Percentiles rank a stretch among this genome's conserved stretches.
Conservation (phyloP, 1,140 invertebrate genomes). For the Babylonia areolata region DNA sequence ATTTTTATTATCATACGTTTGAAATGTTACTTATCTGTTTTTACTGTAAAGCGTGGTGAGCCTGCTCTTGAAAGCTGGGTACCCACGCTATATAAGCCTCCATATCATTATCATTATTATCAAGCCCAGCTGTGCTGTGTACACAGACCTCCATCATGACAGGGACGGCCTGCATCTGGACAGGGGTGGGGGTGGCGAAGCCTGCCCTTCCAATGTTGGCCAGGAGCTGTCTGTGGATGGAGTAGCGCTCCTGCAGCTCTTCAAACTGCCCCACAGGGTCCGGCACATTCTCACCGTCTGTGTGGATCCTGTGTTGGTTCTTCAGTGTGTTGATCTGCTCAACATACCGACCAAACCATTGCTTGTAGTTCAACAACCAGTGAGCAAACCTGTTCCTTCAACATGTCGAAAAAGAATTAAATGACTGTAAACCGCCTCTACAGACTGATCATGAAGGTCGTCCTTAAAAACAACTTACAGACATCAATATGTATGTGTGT, state of each 20-base stretch:
- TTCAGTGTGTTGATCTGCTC: slow-evolving; percentile 84
- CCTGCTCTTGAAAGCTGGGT: no score
- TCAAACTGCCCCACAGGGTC: slow-evolving; percentile 85
- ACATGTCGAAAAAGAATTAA: not conserved
- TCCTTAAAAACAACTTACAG: not conserved
- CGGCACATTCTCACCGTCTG: slow-evolving; percentile 86
- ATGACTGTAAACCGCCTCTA: not conserved
- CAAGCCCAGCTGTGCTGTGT: no score
- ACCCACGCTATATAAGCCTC: no score
- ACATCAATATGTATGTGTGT: no score
- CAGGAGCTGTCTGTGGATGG: slow-evolving; percentile 78
- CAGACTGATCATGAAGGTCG: not conserved
- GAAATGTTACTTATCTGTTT: no score
- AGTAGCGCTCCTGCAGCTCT: slow-evolving; percentile 76
- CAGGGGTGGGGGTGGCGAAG: slow-evolving; percentile 90
- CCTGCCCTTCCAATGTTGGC: slow-evolving; percentile 85
- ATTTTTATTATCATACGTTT: no score
- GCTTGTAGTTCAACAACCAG: not conserved
- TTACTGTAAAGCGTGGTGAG: no score
- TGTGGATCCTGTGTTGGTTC: slow-evolving; percentile 86
- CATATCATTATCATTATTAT: no score
- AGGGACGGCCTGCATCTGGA: slow-evolving; percentile 96
- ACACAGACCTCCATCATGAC: slow-evolving; percentile 83
- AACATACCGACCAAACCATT: not conserved
- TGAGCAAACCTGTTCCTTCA: not conserved